Evolutionary conservation across 2,888 invertebrate species (phyloP), one percentile per base, ranked within the genome.

Genomic region (Synanthedon andrenaeformis): DNA sequence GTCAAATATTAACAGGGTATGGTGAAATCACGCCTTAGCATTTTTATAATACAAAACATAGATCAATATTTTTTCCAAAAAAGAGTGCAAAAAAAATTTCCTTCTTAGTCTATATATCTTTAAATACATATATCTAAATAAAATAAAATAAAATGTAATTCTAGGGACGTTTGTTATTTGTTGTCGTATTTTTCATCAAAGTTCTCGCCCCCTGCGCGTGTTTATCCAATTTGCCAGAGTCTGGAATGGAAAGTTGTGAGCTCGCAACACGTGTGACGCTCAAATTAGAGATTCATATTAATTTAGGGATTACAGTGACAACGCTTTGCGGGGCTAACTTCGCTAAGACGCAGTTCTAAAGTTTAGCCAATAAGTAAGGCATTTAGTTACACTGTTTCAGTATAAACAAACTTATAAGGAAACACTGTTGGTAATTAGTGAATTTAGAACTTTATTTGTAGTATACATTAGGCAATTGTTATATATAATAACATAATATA

Each of bases 271-370:
- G 82, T 87, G 86, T 79, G 80, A 72, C 75, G 79, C 76, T 73
- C 77, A 83, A 85, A 87, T 86, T 85, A 84, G 82, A 81, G 82
- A 86, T 87, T 85, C 83, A 85, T 87, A 84, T 84, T 86, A 85
- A 87, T 85, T 85, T 82, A 76, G 72, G 74, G 74, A 74, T 75
- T 74, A 73, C 72, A 74, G 70, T 74, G 76, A 76, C 77, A 78
- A 69, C 70, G 68, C 69, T 72, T 67, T 72, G 73, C 64, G 68
- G 70, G 63, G 59, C 62, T 61, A 64, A 64, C 67, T 70, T 64
- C 10, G 57, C 59, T 63, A 71, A 74, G 73, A 72, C 63, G 67
- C 61, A 56, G 59, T 59, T 65, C 62, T 49, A 17, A 49, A 69
- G 72, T 76, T 72, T 75, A 71, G 63, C 66, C 53, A 13, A 48